Conservation (phyloP, 1,140 invertebrate species). For the Drosophila setifemur region DNA sequence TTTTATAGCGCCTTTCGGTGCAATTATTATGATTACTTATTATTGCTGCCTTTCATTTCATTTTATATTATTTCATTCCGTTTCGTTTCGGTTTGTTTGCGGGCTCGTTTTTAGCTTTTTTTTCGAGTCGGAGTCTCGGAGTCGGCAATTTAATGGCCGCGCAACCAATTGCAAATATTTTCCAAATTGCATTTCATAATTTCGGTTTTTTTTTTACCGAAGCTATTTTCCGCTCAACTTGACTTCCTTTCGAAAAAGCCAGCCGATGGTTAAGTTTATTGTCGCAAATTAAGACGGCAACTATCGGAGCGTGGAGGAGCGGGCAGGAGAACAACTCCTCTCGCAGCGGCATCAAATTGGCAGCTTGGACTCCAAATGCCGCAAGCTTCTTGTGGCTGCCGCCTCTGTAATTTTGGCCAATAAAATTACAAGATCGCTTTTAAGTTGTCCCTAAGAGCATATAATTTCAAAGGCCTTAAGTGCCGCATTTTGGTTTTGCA, state of each 20-base stretch:
- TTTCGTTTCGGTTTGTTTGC: slow-evolving; percentile 54
- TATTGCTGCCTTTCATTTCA: slow-evolving; percentile 64
- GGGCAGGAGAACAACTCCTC: not conserved
- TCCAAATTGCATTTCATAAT: slow-evolving; percentile 74
- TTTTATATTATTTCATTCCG: slow-evolving; percentile 60
- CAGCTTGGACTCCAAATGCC: slow-evolving; percentile 11
- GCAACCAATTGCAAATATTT: slow-evolving; percentile 76
- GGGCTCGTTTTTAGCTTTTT: slow-evolving; percentile 15
- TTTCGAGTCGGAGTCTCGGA: slow-evolving; percentile 3
- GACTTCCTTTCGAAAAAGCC: slow-evolving; percentile 59
- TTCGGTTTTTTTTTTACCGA: slow-evolving; percentile 41
- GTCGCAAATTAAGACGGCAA: slow-evolving; percentile 69
- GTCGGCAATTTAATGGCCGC: slow-evolving; percentile 73
- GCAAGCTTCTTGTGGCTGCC: slow-evolving; percentile 3
- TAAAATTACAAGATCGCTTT: slow-evolving; percentile 68
- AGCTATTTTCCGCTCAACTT: slow-evolving; percentile 50
- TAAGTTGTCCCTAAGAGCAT: slow-evolving; percentile 60
- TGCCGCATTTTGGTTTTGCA: slow-evolving; percentile 24
- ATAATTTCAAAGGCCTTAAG: slow-evolving; percentile 59
- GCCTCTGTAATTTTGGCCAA: slow-evolving; percentile 67
- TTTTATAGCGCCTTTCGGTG: slow-evolving; percentile 67
- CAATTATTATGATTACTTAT: slow-evolving; percentile 80
- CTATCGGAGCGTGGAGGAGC: not conserved
- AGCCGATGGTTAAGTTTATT: slow-evolving; percentile 66
- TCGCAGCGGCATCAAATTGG: slow-evolving; percentile 57